Percentiles rank a stretch among this genome's conserved stretches.
These are phyloP conservation scores for Epizoanthus illoricatus DNA, from an alignment of 92 coral and sea anemone species.

Conservation along the genomic window DNA sequence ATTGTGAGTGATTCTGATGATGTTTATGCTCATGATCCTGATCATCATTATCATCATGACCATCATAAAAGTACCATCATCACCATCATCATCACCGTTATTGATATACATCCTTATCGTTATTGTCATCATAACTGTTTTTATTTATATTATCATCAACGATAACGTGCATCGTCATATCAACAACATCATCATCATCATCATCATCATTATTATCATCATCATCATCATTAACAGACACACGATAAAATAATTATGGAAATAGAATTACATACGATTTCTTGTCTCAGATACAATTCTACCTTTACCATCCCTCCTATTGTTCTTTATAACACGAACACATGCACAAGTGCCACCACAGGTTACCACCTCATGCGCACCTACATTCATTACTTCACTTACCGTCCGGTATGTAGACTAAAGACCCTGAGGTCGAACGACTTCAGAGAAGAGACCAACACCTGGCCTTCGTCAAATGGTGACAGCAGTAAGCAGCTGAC, in stretches of 20 bases:
- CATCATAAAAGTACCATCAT: no score
- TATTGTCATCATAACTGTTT: background rate
- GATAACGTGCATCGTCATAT: background rate
- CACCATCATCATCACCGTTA: no score
- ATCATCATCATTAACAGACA: background rate
- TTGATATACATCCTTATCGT: background rate
- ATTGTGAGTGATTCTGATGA: no score
- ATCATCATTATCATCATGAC: no score
- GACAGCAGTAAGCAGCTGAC: slow-evolving; percentile 74
- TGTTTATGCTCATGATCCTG: no score
- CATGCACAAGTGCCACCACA: background rate
- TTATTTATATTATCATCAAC: background rate
- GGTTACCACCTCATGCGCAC: background rate
- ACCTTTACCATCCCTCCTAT: no score
- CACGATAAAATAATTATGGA: no score
- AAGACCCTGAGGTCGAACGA: slow-evolving; percentile 85
- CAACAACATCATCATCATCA: background rate
- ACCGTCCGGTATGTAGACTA: slow-evolving; percentile 70
- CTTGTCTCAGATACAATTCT: no score
- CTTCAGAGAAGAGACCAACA: slow-evolving; percentile 70
- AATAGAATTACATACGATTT: no score
- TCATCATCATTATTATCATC: no score
- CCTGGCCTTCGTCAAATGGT: slow-evolving; percentile 90
- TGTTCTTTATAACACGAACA: no score
- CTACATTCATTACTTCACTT: background rate